phyloP scores from a whole-genome alignment of 1,140 invertebrate species.

The Cyclargus thomasi region DNA sequence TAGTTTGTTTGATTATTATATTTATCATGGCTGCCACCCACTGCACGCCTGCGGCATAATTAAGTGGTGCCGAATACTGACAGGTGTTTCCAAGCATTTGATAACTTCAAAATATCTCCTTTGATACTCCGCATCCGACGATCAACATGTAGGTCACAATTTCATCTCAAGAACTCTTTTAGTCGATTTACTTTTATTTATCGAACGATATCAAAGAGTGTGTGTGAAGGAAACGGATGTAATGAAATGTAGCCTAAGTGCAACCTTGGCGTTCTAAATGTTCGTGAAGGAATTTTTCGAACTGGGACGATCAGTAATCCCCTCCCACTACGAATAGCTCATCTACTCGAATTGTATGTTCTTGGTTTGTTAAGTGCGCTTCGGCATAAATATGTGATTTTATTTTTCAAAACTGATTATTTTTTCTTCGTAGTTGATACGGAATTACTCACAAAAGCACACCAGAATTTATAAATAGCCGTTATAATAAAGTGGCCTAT shows the following conservation, averaged over 20 bases:
- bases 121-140: not conserved
- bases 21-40: not conserved
- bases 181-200: slow-evolving; percentile 6
- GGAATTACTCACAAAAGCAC: too few relatives aligned
- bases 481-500: too few relatives aligned
- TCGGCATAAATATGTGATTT: too few relatives aligned
- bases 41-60: not conserved
- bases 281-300: not conserved
- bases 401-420: too few relatives aligned
- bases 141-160: not conserved
- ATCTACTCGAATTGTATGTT: too few relatives aligned
- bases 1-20: slow-evolving; percentile 5
- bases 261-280: slow-evolving; percentile 2
- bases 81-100: slow-evolving; percentile 8
- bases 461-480: too few relatives aligned
- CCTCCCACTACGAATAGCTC: too few relatives aligned
- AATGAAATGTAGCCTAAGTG: not conserved
- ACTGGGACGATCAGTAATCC: not conserved
- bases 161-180: slow-evolving; percentile 7
- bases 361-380: too few relatives aligned
- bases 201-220: not conserved
- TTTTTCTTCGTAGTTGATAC: too few relatives aligned
- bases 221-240: not conserved
- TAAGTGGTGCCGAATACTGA: not conserved
- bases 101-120: not conserved